Conservation (phyloP, 2,797 vertebrate genomes). For the Nyctalus aviator region DNA sequence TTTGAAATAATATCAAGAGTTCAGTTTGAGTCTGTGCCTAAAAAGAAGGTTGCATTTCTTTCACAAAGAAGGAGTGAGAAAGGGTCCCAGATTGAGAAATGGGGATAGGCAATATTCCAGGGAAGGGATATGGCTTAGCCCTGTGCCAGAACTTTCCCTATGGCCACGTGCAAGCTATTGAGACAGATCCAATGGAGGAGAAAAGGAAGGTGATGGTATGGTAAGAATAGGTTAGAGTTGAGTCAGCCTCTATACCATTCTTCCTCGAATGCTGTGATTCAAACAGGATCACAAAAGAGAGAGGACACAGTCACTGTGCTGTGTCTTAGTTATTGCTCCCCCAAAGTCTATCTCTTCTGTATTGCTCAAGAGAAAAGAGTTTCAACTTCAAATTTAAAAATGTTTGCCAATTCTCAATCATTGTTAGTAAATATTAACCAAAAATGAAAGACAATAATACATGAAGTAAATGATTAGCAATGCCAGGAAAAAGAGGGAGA, state of each 20-base stretch:
- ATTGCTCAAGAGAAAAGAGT: neutral
- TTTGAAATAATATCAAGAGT: conserved; percentile 22
- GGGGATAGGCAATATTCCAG: neutral
- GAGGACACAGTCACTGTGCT: neutral
- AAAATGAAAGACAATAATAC: neutral
- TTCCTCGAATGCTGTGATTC: neutral
- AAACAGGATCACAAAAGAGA: neutral
- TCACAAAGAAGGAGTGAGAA: neutral
- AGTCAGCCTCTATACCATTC: neutral
- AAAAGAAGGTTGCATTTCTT: conserved; percentile 43
- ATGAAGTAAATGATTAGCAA: conserved; percentile 7
- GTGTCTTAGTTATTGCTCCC: neutral
- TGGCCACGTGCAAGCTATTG: neutral
- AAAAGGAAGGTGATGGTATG: fast-evolving
- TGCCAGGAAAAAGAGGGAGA: neutral
- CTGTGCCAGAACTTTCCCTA: neutral
- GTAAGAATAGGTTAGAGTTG: neutral
- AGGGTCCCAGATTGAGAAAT: neutral
- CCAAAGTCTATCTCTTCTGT: neutral
- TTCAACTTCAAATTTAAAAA: conserved; percentile 2
- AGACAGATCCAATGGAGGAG: neutral
- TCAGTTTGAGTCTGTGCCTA: conserved; percentile 12
- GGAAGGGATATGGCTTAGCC: neutral
- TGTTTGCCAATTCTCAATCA: neutral
- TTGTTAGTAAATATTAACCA: neutral